Percentiles rank a stretch among this genome's conserved stretches.
phyloP scores from a whole-genome alignment of 2,113 vertebrate genomes.

The Gobiocypris rarus region DNA sequence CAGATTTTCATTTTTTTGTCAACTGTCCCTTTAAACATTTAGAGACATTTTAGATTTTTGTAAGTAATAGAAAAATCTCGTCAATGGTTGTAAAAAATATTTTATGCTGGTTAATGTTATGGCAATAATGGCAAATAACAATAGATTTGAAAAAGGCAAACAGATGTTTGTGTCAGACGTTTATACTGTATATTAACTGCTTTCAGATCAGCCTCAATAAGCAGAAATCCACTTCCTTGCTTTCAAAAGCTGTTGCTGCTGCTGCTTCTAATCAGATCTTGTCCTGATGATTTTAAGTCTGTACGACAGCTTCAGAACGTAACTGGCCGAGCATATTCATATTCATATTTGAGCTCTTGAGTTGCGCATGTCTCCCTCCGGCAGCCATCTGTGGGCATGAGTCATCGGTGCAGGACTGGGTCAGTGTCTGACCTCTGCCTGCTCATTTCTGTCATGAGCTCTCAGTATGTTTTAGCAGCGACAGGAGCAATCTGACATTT shows the following conservation, averaged over 20 bases:
- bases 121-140: background rate
- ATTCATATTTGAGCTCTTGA: conserved; percentile 26
- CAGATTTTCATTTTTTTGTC: no score
- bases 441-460: conserved; percentile 8
- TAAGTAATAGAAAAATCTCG: no score
- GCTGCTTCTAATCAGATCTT: background rate
- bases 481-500: background rate
- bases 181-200: background rate
- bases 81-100: no score
- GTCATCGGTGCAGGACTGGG: conserved; percentile 12
- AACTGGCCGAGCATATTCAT: background rate
- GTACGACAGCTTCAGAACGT: background rate
- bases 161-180: no score
- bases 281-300: conserved; percentile 8
- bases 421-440: conserved; percentile 33
- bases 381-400: conserved; percentile 27
- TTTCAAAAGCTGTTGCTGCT: background rate
- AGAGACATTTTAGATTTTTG: no score
- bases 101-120: no score
- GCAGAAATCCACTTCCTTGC: background rate
- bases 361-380: background rate
- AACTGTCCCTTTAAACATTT: no score
- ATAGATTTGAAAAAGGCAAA: background rate
- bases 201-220: background rate
- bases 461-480: background rate